Base-by-base conservation (phyloP, 1,140 invertebrate genomes). In the Sarcophaga bullata region DNA sequence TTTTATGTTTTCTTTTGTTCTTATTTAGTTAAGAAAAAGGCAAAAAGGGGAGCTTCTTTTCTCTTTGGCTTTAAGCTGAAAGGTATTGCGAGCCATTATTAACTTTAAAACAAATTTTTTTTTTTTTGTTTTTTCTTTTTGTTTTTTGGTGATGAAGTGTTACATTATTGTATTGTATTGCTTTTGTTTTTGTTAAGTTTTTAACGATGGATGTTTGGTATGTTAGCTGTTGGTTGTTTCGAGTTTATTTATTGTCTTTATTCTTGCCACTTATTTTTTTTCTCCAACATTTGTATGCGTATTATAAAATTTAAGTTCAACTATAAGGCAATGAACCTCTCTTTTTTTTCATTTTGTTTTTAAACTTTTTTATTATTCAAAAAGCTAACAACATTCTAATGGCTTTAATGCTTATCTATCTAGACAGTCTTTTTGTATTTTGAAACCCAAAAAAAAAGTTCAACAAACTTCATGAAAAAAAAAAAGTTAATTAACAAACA, bases 161-260 rank as follows among this genome's bases (percentile, higher is more conserved):
- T 68, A 68, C n/a, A 68, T 68, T 68, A 68, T 68, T 68, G n/a
- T 68, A 17, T n/a, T n/a, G n/a, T n/a, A n/a, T n/a, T n/a, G n/a
- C n/a, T n/a, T n/a, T n/a, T n/a, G 17, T 19, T 68, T n/a, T 25
- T 68, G 8, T n/a, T 58, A 9, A 19, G 62, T 10, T 68, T 68
- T 1, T 68, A n/a, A n/a, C 54, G 15, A n/a, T n/a, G 3, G 54
- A 58, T 58, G 54, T 58, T n/a, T 13, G 11, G 11, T 58, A 58
- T 58, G 52, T 37, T 37, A 37, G 19, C 17, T n/a, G 62, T 17
- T 68, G n/a, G 62, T 68, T 68, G 62, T 17, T 58, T 58, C 3
- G 13, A 7, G 1, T 37, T 37, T 37, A 37, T 37, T 37, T 37
- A 37, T 37, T 37, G 25, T 58, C 54, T 58, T 68, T 68, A 19